Evolutionary conservation across 2,888 invertebrate species (phyloP).

Genomic region (Catocala sponsa): DNA sequence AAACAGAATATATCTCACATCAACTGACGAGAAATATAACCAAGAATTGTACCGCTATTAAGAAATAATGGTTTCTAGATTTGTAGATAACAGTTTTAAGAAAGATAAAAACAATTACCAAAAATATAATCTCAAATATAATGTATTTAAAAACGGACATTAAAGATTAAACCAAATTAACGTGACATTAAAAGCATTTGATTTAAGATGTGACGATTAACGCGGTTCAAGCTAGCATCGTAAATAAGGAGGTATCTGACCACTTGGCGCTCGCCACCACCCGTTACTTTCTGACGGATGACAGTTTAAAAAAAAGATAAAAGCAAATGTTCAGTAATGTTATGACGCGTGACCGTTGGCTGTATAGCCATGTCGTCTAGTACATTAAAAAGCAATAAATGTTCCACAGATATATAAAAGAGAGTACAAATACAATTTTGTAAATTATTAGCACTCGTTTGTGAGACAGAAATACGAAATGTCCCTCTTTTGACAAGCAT

Average conservation of each 20-base stretch:
- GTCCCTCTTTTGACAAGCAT: constrained; percentile 38
- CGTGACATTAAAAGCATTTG: constrained; percentile 32
- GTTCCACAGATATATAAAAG: constrained; percentile 62
- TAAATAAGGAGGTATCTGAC: constrained; percentile 45
- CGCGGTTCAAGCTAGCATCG: constrained; percentile 34
- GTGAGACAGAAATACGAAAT: constrained; percentile 54
- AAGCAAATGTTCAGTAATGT: constrained; percentile 63
- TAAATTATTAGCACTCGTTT: constrained; percentile 64
- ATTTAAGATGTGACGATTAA: constrained; percentile 40
- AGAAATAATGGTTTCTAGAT: constrained; percentile 10
- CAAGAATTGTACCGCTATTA: not conserved
- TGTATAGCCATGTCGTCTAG: constrained; percentile 71
- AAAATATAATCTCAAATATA: constrained; percentile 8
- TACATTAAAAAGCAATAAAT: constrained; percentile 80
- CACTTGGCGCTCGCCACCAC: constrained; percentile 62
- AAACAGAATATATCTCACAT: not conserved
- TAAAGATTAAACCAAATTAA: constrained; percentile 35
- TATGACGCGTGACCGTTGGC: constrained; percentile 71
- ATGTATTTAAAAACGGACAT: constrained; percentile 5
- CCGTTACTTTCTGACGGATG: constrained; percentile 69
- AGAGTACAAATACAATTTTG: constrained; percentile 56
- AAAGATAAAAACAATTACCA: constrained; percentile 6
- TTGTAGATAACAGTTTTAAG: not conserved
- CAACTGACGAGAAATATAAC: not conserved
- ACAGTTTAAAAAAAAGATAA: constrained; percentile 70